phyloP scores from a whole-genome alignment of 2,113 vertebrate species.

The Polyodon spathula region DNA sequence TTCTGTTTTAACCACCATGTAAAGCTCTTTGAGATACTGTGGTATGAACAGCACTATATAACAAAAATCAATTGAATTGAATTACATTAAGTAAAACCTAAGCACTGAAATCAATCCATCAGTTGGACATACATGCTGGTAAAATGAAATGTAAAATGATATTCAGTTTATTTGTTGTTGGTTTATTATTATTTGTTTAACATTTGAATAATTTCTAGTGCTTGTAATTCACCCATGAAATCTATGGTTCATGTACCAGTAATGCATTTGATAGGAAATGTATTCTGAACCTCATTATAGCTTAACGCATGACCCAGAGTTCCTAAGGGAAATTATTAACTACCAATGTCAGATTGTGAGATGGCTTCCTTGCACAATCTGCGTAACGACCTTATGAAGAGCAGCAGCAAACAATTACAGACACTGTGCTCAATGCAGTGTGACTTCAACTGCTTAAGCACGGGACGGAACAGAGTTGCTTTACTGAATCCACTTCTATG shows the following conservation, averaged over 20 bases:
- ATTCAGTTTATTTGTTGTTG: no score
- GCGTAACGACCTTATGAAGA: neutral
- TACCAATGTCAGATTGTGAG: neutral
- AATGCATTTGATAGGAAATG: conserved; percentile 66
- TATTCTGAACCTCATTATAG: conserved; percentile 42
- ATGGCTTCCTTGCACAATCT: neutral
- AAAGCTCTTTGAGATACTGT: no score
- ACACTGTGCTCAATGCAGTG: neutral
- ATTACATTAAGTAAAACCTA: no score
- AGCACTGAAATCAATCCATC: no score
- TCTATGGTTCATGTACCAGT: conserved; percentile 73
- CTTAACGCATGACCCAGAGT: conserved; percentile 1
- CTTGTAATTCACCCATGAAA: conserved; percentile 67
- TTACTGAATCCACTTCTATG: no score
- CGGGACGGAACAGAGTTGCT: no score
- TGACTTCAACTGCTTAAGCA: neutral
- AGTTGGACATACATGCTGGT: no score
- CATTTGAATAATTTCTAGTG: conserved; percentile 14
- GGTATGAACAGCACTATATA: no score
- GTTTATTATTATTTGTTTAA: neutral
- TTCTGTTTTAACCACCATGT: no score
- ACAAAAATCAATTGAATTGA: no score
- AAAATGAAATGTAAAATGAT: no score
- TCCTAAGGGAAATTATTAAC: conserved; percentile 6
- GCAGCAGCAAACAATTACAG: neutral